A percentile compares a stretch with the other conserved stretches of the same genome.
Evolutionary conservation across 2,797 vertebrate species (phyloP).

Genomic region (Chlorospingus semifuscus): DNA sequence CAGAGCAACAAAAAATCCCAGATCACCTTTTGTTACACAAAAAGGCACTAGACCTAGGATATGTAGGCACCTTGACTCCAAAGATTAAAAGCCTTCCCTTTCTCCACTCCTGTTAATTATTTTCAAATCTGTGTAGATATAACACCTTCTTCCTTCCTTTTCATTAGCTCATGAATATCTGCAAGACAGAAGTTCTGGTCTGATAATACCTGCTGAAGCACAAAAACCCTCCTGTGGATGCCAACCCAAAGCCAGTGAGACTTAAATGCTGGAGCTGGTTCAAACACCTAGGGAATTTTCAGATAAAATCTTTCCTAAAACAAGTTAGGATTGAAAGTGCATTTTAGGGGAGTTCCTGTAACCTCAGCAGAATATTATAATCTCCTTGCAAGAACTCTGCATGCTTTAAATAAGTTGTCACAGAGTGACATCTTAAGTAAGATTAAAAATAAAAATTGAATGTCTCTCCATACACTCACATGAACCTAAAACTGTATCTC

Average conservation of each 20-base stretch:
- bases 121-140: conserved; percentile 10
- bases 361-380: conserved; percentile 30
- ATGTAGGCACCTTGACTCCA: not conserved
- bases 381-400: conserved; percentile 33
- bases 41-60: not conserved
- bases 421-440: not conserved
- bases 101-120: conserved; percentile 26
- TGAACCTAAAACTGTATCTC: not conserved
- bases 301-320: conserved; percentile 55
- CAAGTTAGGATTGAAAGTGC: conserved; percentile 28
- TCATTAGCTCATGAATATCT: conserved; percentile 47
- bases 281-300: conserved; percentile 55
- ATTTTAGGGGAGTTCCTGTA: conserved; percentile 47
- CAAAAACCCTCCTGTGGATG: conserved; percentile 5
- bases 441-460: not conserved
- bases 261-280: conserved; percentile 52
- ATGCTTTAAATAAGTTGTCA: not conserved
- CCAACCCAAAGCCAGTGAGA: conserved; percentile 17
- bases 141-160: conserved; percentile 52
- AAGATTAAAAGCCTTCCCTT: not conserved
- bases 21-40: not conserved
- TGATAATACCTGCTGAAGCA: conserved; percentile 61
- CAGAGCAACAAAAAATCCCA: not conserved
- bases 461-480: not conserved
- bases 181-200: conserved; percentile 47